phyloP scores from a whole-genome alignment of 2,113 vertebrate genomes.

The human (Homo sapiens) region GRCh38 chr4:73733501-73734000 shows the following conservation, averaged over 20 bases:
- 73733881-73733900: not conserved
- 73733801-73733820: not conserved
- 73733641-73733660: not conserved
- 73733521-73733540: not conserved
- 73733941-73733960: not conserved
- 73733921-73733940: not conserved
- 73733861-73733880: not conserved
- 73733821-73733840: not conserved
- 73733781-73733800: not conserved
- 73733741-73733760: not conserved
- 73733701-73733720: not conserved
- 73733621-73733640: not conserved
- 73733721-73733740: not conserved
- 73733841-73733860: not conserved
- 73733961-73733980: not conserved
- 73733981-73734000: not conserved
- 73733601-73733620: not conserved
- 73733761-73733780: not conserved
- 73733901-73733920: not conserved
- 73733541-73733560: not conserved
- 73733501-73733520: not conserved
- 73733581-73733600: conserved; percentile 12
- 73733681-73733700: not conserved
- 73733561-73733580: not conserved
- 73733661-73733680: not conserved